Percentiles rank a stretch among this genome's conserved stretches.
phyloP scores from a whole-genome alignment of 2,888 invertebrate genomes.

The Blastobasis adustella region DNA sequence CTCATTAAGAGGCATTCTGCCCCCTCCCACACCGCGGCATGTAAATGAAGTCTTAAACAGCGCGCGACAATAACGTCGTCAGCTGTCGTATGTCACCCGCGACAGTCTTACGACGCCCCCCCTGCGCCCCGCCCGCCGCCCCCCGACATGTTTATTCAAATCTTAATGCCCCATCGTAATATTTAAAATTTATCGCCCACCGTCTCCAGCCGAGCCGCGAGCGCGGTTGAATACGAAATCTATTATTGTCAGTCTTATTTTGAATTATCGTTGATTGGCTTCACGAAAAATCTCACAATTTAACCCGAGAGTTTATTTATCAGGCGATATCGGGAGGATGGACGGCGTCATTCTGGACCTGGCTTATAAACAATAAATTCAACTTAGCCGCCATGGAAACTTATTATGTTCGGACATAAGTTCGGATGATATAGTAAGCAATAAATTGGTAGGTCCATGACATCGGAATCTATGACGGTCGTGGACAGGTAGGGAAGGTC shows the following conservation, averaged over 20 bases:
- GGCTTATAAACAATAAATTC: slow-evolving; percentile 46
- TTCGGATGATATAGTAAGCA: slow-evolving; percentile 54
- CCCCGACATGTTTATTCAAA: slow-evolving; percentile 64
- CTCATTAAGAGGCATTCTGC: slow-evolving; percentile 12
- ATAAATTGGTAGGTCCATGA: slow-evolving; percentile 50
- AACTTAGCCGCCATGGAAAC: slow-evolving; percentile 40
- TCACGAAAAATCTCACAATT: slow-evolving; percentile 8
- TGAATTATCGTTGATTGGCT: slow-evolving; percentile 25
- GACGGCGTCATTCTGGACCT: slow-evolving; percentile 16
- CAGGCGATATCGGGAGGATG: slow-evolving; percentile 15
- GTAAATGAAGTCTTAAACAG: slow-evolving; percentile 40
- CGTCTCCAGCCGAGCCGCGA: slow-evolving; percentile 18
- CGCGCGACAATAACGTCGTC: slow-evolving; percentile 33
- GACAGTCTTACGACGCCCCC: slow-evolving; percentile 25
- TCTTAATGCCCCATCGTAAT: slow-evolving; percentile 55
- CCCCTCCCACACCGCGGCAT: slow-evolving; percentile 16
- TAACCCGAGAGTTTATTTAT: slow-evolving; percentile 14
- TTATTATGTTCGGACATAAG: slow-evolving; percentile 46
- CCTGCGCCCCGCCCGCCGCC: slow-evolving; percentile 9
- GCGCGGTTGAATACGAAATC: slow-evolving; percentile 17
- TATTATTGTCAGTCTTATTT: slow-evolving; percentile 27
- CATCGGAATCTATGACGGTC: slow-evolving; percentile 53
- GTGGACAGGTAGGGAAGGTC: slow-evolving; percentile 42
- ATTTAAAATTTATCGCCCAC: slow-evolving; percentile 52
- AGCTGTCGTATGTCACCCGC: slow-evolving; percentile 35